A percentile compares a stretch with the other conserved stretches of the same genome.
Conservation (phyloP, 2,888 invertebrate species). For the Epicampocera succincta region DNA sequence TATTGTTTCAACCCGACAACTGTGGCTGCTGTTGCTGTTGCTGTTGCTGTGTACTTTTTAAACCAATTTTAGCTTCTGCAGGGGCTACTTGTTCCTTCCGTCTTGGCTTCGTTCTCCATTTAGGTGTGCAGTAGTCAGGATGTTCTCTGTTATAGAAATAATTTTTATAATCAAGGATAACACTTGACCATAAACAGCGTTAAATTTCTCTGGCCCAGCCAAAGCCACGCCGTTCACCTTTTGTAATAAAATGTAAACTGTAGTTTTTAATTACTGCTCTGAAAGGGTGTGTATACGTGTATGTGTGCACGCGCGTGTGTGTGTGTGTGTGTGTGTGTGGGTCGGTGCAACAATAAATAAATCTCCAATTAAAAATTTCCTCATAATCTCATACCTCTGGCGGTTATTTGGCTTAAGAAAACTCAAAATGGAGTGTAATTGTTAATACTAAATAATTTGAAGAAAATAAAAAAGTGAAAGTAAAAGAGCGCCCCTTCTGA, state of each 20-base stretch:
- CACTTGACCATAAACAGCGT: conserved; percentile 46
- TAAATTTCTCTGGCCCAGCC: conserved; percentile 1
- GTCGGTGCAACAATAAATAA: conserved; percentile 11
- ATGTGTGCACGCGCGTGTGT: neutral
- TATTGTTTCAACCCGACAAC: conserved; percentile 53
- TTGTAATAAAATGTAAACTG: neutral
- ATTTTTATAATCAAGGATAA: conserved; percentile 50
- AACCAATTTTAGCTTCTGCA: neutral
- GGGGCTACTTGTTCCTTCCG: neutral
- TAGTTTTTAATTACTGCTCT: neutral
- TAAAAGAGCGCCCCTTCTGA: neutral
- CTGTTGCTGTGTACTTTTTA: conserved; percentile 29
- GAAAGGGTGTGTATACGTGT: neutral
- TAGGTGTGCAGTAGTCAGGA: conserved; percentile 6
- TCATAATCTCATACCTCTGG: neutral
- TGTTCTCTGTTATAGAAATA: conserved; percentile 2
- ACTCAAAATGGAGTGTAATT: conserved; percentile 17
- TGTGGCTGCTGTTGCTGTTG: conserved; percentile 38
- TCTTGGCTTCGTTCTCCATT: neutral
- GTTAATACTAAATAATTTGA: neutral
- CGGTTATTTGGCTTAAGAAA: neutral
- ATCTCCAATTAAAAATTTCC: conserved; percentile 31
- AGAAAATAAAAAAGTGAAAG: neutral
- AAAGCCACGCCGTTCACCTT: neutral
- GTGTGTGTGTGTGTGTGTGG: neutral